These are phyloP conservation scores for Cantharis lateralis DNA, from an alignment of 2,888 invertebrate species.

Conservation along the genomic window DNA sequence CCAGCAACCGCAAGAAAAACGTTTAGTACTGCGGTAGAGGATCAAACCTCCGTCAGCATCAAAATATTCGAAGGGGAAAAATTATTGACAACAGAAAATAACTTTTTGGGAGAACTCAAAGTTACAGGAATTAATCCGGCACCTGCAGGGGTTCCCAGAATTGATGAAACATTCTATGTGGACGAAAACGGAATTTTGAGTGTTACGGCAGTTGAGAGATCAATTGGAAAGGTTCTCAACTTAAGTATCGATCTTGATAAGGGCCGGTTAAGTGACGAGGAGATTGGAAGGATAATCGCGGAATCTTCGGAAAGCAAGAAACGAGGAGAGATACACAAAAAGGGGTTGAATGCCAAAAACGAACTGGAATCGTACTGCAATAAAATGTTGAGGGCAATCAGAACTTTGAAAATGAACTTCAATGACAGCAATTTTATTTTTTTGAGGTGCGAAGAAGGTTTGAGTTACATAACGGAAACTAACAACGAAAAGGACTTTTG, in stretches of 20 bases:
- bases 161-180: constrained; percentile 85
- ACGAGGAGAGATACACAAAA: not conserved
- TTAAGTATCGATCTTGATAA: constrained; percentile 99
- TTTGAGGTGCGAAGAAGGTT: not conserved
- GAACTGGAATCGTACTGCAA: constrained; percentile 10
- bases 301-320: not conserved
- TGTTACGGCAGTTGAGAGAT: constrained; percentile 98
- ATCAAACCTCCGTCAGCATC: constrained; percentile 88
- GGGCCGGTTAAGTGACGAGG: constrained; percentile 95
- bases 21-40: constrained; percentile 91
- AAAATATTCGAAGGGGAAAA: constrained; percentile 87
- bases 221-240: constrained; percentile 97
- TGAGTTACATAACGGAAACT: not conserved
- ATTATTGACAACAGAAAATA: constrained; percentile 88
- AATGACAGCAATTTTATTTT: not conserved
- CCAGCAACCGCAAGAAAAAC: constrained; percentile 90
- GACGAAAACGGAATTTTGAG: constrained; percentile 93
- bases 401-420: not conserved
- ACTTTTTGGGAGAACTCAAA: constrained; percentile 90
- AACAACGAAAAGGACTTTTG: not conserved
- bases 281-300: constrained; percentile 64
- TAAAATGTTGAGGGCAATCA: not conserved
- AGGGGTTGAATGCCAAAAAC: constrained; percentile 3
- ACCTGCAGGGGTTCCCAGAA: constrained; percentile 77
- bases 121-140: constrained; percentile 91